A percentile compares a stretch with the other conserved stretches of the same genome.
Evolutionary conservation across 2,113 vertebrate species (phyloP).

Genomic region (Patagioenas fasciata): DNA sequence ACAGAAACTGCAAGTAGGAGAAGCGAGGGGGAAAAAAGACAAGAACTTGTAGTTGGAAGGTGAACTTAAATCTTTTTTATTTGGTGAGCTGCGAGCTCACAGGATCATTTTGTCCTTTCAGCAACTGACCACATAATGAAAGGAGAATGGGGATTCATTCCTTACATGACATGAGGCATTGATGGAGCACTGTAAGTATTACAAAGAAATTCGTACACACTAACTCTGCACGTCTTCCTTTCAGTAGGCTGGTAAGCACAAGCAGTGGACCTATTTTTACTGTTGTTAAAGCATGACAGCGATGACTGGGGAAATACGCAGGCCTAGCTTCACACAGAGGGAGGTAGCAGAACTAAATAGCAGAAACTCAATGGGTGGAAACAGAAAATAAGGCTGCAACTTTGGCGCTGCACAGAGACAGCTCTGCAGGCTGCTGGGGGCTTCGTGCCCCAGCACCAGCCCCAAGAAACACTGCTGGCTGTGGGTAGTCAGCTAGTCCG

Average conservation of each 20-base stretch:
- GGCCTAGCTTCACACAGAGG: not conserved
- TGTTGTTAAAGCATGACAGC: not conserved
- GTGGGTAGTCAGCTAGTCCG: accelerated
- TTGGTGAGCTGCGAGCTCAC: not conserved
- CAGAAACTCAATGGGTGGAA: not conserved
- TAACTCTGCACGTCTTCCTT: not conserved
- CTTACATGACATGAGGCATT: not conserved
- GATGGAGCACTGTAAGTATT: not conserved
- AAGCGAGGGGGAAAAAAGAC: not conserved
- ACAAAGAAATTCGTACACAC: not conserved
- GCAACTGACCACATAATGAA: not conserved
- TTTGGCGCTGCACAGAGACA: not conserved
- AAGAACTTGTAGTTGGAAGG: not conserved
- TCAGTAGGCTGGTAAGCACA: not conserved
- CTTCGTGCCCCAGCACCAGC: not conserved
- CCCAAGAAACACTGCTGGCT: not conserved
- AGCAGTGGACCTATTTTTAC: not conserved
- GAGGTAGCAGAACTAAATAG: not conserved
- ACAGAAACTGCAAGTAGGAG: not conserved
- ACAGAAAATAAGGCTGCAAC: not conserved
- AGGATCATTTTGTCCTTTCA: not conserved
- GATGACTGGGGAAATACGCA: not conserved
- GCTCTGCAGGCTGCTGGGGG: not conserved
- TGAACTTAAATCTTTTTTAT: not conserved
- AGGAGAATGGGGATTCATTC: not conserved